Evolutionary conservation across 2,113 vertebrate genomes (phyloP).

Genomic region (Dinomys branickii): DNA sequence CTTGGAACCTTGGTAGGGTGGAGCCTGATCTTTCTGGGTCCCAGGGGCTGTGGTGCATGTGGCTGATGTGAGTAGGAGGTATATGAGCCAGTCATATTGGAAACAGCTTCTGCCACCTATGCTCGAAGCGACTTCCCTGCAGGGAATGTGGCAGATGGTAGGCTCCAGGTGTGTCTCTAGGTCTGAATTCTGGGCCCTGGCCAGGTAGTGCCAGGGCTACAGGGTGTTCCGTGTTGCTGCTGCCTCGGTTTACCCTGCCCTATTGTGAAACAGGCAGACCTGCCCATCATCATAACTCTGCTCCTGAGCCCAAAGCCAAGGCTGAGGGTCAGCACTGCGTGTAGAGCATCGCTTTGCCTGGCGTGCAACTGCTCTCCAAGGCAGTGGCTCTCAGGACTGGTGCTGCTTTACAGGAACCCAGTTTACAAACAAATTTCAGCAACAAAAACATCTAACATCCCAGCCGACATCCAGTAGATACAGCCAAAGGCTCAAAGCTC

Average conservation of each 20-base stretch:
- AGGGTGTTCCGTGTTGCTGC: neutral
- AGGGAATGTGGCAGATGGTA: no score
- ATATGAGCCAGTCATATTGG: no score
- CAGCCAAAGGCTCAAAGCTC: neutral
- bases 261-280: neutral
- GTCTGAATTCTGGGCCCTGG: neutral
- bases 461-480: no score
- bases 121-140: neutral
- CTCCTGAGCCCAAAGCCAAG: no score
- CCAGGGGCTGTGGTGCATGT: neutral
- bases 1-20: neutral
- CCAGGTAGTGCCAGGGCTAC: neutral
- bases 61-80: neutral
- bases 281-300: neutral
- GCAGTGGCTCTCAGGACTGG: accelerated
- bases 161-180: accelerated
- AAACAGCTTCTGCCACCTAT: no score
- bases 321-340: neutral
- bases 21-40: neutral
- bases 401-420: accelerated
- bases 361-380: neutral
- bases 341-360: accelerated
- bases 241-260: accelerated
- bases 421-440: accelerated
- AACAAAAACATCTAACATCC: neutral